Base-by-base conservation (phyloP, 2,113 vertebrate species). In the Trachemys scripta region DNA sequence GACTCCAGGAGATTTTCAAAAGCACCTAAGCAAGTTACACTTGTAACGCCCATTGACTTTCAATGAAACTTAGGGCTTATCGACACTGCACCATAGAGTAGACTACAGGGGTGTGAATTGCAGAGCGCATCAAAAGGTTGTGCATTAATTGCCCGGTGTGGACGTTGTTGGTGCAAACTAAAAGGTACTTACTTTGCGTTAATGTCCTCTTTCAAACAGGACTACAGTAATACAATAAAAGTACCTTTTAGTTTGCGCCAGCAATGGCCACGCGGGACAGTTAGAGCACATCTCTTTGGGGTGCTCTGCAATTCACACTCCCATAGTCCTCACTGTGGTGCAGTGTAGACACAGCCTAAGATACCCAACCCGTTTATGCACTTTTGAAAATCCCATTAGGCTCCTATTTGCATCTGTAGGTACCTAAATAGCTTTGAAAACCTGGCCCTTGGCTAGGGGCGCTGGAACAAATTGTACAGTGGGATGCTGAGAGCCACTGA, bases 1-100 rank as follows among this genome's bases (percentile, higher is more conserved):
- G 31, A 35, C 14, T 14, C 62, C 87, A 85, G 42, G 51, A 78
- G 16, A 31, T 54, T 85, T 81, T 51, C 84, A 69, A 85, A 83
- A 56, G 0, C 5, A 38, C 57, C 47, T 1, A 4, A 57, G 7
- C 0, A 12, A n/a, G 2, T 54, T 62, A 57, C 16, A 8, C 38
- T 16, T 84, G 56, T 79, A 80, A 80, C 17, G 17, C 24, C 9
- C 24, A 20, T 0, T 0, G 0, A 59, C 47, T 80, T 31, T 78
- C 38, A 9, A 47, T 1, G 20, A 90, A 65, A 31, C 10, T 5
- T 2, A 50, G 4, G 29, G 12, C 78, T 56, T 35, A 2, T 47
- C 62, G n/a, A 53, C 62, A 65, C 29, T 8, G 31, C 13, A 65
- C 62, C 14, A 4, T 65, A 35, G 6, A 7, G 29, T 31, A 35